Evolutionary conservation across 2,888 invertebrate genomes (phyloP), one percentile per base, ranked within the genome.

Genomic region (Himalopsyche kuldschensis): DNA sequence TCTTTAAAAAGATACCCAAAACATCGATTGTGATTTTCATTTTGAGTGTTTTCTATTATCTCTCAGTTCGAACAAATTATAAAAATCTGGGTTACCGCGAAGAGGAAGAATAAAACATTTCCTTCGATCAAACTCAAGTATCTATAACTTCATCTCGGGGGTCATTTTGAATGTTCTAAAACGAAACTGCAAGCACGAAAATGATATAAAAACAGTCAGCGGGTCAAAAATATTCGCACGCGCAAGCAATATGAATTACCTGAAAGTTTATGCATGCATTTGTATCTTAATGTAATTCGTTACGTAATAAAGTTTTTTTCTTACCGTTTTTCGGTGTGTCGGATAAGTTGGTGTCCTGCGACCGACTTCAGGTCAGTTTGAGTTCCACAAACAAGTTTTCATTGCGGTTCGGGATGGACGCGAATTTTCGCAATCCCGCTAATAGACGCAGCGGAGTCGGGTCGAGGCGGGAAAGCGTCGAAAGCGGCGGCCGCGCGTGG

Each of bases 1-100:
- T 90, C 90, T 92, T 92, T 84, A 92, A 89, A 88, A 92, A 92
- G 86, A 92, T 90, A 85, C 92, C 92, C 89, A 92, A 88, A 24
- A 92, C 92, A 84, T 92, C 92, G 78, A 92, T 89, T 0, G 91
- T 90, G 88, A 92, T 92, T 90, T 92, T 92, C 92, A 92, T 92
- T 86, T 89, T 90, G 89, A n/a, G n/a, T 79, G 84, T 84, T 47
- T 35, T n/a, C 32, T 35, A 41, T 82, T 20, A 6, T 30, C 27
- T 69, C 30, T 69, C 69, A 69, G 69, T 69, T 80, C 24, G 47
- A 46, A 55, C 17, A 30, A 30, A 55, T 55, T 79, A 79, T 79
- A 63, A 30, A 55, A 79, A 31, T 79, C 30, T 79, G 17, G 48
- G 79, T 55, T 79, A 31, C 17, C 30, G 47, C 32, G 30, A 10